These are phyloP conservation scores for Cartodere bifasciata DNA, from an alignment of 2,888 invertebrate species.

Conservation along the genomic window DNA sequence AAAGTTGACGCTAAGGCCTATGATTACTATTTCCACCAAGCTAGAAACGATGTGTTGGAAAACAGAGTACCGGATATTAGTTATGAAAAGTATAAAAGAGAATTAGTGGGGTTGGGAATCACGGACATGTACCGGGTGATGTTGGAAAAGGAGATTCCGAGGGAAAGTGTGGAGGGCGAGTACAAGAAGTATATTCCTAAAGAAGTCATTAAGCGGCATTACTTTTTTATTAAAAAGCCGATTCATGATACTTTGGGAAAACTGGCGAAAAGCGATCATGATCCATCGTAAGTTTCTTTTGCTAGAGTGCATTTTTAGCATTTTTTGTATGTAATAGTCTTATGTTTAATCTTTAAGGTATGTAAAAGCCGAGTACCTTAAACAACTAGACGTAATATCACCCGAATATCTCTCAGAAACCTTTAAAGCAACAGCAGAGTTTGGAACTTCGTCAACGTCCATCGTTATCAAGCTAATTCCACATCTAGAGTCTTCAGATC, in stretches of 20 bases:
- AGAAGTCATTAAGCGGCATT: constrained; percentile 60
- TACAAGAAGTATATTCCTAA: constrained; percentile 77
- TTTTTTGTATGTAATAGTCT: constrained; percentile 5
- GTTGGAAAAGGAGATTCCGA: constrained; percentile 55
- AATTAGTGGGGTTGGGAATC: constrained; percentile 73
- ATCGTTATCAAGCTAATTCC: constrained; percentile 51
- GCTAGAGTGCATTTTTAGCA: background rate
- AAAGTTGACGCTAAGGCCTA: constrained; percentile 63
- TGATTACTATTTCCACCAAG: constrained; percentile 79
- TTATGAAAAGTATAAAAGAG: constrained; percentile 63
- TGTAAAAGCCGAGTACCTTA: constrained; percentile 69
- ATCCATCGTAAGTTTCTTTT: constrained; percentile 41
- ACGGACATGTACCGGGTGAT: constrained; percentile 79
- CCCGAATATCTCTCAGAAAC: constrained; percentile 73
- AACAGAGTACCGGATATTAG: constrained; percentile 68
- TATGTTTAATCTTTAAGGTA: constrained; percentile 32
- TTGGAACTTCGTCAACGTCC: constrained; percentile 56
- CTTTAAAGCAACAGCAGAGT: constrained; percentile 53
- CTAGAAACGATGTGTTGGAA: constrained; percentile 65
- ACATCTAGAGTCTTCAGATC: constrained; percentile 35
- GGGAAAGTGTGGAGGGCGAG: constrained; percentile 58
- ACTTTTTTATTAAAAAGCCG: constrained; percentile 62
- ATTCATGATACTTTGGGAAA: constrained; percentile 52
- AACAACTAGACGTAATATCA: constrained; percentile 65
- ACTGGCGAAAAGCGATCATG: constrained; percentile 45